phyloP scores from a whole-genome alignment of 2,888 invertebrate genomes.

The Panopea generosa region DNA sequence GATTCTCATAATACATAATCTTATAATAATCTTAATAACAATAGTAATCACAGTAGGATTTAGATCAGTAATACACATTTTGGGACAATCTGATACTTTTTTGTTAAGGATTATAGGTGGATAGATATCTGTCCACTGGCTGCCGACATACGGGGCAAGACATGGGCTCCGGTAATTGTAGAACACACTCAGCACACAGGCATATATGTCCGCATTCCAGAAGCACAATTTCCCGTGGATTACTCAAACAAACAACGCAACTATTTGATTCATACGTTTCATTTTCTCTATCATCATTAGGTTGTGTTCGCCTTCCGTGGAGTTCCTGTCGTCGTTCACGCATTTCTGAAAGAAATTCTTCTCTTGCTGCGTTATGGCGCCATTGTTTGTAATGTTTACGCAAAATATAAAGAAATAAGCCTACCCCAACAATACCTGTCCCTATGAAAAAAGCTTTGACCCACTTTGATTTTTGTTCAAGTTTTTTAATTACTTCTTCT shows the following conservation, averaged over 20 bases:
- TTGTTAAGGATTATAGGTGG: conserved; percentile 82
- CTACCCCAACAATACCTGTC: conserved; percentile 87
- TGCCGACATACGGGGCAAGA: conserved; percentile 93
- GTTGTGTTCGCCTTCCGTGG: not conserved
- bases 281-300: conserved; percentile 42
- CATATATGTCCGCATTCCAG: conserved; percentile 96
- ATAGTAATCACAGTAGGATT: no score
- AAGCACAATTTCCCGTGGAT: conserved; percentile 94
- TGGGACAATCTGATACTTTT: no score
- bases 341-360: conserved; percentile 55
- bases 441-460: conserved; percentile 87
- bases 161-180: conserved; percentile 88
- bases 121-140: conserved; percentile 89
- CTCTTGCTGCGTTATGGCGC: conserved; percentile 43
- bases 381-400: conserved; percentile 85
- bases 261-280: conserved; percentile 86
- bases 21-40: no score
- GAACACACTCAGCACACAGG: conserved; percentile 94
- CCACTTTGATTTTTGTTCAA: conserved; percentile 89
- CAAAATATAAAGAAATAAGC: conserved; percentile 87
- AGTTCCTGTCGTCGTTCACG: conserved; percentile 22
- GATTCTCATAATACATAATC: no score
- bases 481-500: conserved; percentile 90
- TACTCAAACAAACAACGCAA: conserved; percentile 94
- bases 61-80: no score